Evolutionary conservation across 2,888 invertebrate genomes (phyloP).

Genomic region (Caenorhabditis imperialis): DNA sequence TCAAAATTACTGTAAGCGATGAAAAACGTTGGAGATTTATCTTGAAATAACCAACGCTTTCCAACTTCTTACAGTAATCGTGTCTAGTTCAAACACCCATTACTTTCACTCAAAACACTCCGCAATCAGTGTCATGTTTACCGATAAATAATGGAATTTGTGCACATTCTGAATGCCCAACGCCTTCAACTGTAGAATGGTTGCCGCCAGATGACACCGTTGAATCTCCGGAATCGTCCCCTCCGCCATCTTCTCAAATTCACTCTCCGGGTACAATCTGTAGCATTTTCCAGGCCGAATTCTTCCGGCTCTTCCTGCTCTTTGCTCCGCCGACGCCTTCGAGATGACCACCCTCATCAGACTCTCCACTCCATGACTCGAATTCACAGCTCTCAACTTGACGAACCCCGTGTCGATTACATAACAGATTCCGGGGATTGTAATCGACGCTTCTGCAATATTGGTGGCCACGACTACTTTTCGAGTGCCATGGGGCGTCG

Average conservation of each 20-base stretch:
- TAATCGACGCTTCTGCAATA: slow-evolving; percentile 96
- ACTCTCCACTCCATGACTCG: slow-evolving; percentile 84
- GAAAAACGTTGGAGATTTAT: too few species aligned
- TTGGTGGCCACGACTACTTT: slow-evolving; percentile 95
- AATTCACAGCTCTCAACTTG: slow-evolving; percentile 91
- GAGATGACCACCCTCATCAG: slow-evolving; percentile 78
- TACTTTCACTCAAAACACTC: too few species aligned
- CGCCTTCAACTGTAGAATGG: slow-evolving; percentile 91
- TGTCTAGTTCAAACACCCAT: too few species aligned
- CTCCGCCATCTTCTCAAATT: slow-evolving; percentile 84
- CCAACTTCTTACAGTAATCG: too few species aligned
- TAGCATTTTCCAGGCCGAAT: slow-evolving; percentile 89
- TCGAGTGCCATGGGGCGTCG: slow-evolving; percentile 81
- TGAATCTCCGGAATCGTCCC: slow-evolving; percentile 93
- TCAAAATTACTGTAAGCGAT: too few species aligned
- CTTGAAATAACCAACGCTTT: too few species aligned
- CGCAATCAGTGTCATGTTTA: too few species aligned
- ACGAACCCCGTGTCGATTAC: slow-evolving; percentile 97
- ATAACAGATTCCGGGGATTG: slow-evolving; percentile 92
- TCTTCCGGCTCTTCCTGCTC: slow-evolving; percentile 93
- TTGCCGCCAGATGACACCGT: slow-evolving; percentile 88
- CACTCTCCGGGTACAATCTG: slow-evolving; percentile 83
- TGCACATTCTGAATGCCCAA: slow-evolving; percentile 93
- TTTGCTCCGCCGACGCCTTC: slow-evolving; percentile 88
- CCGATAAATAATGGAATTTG: slow-evolving; percentile 88